Evolutionary conservation across 2,888 invertebrate species (phyloP), one percentile per base, ranked within the genome.

Genomic region (Dyspetes luteomarginatus): DNA sequence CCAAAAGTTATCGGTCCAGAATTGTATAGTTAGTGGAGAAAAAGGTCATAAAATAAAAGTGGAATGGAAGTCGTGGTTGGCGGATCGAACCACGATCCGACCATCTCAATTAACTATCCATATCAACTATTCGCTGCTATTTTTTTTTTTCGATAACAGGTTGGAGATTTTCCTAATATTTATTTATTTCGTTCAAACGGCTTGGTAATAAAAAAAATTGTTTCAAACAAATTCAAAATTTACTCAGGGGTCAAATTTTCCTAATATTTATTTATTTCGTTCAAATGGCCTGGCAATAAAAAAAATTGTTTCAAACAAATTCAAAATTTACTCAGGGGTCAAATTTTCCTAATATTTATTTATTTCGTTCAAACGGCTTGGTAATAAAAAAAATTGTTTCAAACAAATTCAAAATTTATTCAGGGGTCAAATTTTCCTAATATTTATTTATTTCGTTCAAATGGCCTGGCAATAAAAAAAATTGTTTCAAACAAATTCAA

Each of bases 1-100:
- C 68, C 50, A 30, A 76, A 86, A 85, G 86, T 87, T 90, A 91
- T 91, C 86, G 90, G 90, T 88, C 87, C 84, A 58, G 41, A 26
- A 19, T 60, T 17, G 4, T 28, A 48, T 12, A 69, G 64, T 65
- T 73, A 19, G 56, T 26, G 22, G 65, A 74, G 65, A 67, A 74
- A n/a, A 68, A 41, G 64, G 24, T 56, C 50, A 48, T 64, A 30
- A 58, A 58, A 50, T 56, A 36, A 65, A 78, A 81, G 64, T 56
- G 36, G 41, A 73, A 77, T 24, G 77, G 55, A 69, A 74, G 41
- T 19, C 30, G 56, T 36, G 73, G 73, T 65, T 58, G 26, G 78
- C 45, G 56, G 30, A 60, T 62, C 56, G 26, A 77, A 81, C 81
- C 77, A 50, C 77, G 52, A 72, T 48, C 73, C 26, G 64, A 77